Percentiles rank a stretch among this genome's conserved stretches.
phyloP scores from a whole-genome alignment of 2,113 vertebrate species.

The Gambusia affinis region DNA sequence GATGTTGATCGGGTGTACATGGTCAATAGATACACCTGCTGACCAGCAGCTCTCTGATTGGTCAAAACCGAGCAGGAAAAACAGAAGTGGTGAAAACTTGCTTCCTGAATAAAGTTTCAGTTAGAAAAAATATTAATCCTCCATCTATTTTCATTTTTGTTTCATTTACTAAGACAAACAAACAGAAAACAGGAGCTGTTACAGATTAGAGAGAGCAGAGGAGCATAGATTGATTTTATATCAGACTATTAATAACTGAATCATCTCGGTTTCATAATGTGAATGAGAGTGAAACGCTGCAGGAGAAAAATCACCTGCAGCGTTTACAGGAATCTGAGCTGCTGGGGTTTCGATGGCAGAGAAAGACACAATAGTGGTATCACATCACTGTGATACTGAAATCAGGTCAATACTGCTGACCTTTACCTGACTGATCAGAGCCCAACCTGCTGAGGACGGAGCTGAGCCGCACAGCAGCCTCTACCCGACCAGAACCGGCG shows the following conservation, averaged over 20 bases:
- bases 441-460: neutral
- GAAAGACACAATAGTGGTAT: slow-evolving; percentile 60
- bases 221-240: too few relatives aligned
- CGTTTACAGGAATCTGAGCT: slow-evolving; percentile 74
- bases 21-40: too few relatives aligned
- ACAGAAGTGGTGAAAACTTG: neutral
- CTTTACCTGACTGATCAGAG: slow-evolving; percentile 34
- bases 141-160: neutral
- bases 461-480: neutral
- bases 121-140: too few relatives aligned
- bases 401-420: slow-evolving; percentile 54
- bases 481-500: slow-evolving; percentile 3
- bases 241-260: neutral
- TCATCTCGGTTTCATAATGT: neutral
- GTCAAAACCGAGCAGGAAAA: neutral
- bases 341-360: slow-evolving; percentile 59
- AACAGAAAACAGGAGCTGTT: neutral
- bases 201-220: neutral
- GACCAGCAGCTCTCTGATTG: neutral
- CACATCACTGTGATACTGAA: slow-evolving; percentile 74
- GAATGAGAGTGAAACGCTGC: slow-evolving; percentile 38
- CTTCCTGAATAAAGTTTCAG: neutral
- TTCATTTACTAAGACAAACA: neutral
- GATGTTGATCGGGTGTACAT: too few relatives aligned
- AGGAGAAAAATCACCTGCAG: slow-evolving; percentile 64